Base-by-base conservation (phyloP, 2,797 vertebrate genomes). In the Smutsia gigantea region DNA sequence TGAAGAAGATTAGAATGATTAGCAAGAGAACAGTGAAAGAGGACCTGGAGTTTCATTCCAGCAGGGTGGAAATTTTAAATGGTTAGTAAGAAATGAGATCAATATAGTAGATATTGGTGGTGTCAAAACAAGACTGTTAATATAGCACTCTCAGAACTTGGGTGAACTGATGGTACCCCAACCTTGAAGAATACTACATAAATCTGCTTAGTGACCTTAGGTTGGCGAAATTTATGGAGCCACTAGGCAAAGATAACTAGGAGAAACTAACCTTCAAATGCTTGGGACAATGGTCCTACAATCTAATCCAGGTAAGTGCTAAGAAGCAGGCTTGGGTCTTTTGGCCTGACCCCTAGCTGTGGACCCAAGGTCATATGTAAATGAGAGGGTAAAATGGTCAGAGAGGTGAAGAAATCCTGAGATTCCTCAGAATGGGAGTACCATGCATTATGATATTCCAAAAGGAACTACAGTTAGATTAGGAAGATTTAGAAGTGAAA, bases 151-250 rank as follows among this genome's bases (percentile, higher is more conserved):
- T 64, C 25, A 5, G 13, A 92, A 90, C 31, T 27, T 64, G 17
- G 2, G n/a, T 7, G 9, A 15, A 59, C 23, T 89, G 1, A 7
- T 34, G 19, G 1, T 51, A 8, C 2, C 2, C 12, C n/a, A 2
- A 18, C n/a, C 27, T 37, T 75, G 19, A 90, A 87, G 19, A 59
- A 75, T 21, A 7, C 13, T 59, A 66, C 83, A 61, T 5, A 66
- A 59, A 79, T 68, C 18, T 68, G 5, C 31, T 66, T 34, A 25
- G n/a, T 39, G 23, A 10, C 7, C 12, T 13, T 49, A 84, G n/a
- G 51, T 18, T 74, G 42, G 21, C 59, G 23, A 53, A 78, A 93
- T 78, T 55, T 83, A 72, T 34, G 37, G 5, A 46, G n/a, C 1
- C 31, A 17, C 2, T 46, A 64, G 39, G 7, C 12, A 74, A 53